Evolutionary conservation across 2,888 invertebrate species (phyloP).

Genomic region (Theretra japonica): DNA sequence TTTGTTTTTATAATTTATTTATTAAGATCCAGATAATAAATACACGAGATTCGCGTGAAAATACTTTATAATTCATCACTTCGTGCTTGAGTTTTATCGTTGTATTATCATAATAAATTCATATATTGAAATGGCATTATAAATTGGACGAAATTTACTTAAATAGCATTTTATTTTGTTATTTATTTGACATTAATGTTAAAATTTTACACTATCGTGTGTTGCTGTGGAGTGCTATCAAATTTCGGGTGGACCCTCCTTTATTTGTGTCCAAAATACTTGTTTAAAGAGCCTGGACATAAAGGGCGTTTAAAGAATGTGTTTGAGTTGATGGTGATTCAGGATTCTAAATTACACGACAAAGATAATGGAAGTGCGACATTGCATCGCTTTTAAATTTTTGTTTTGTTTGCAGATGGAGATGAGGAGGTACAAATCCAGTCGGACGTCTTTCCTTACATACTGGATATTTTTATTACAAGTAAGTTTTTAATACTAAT

Average conservation of each 20-base stretch:
- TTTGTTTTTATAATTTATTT: constrained; percentile 5
- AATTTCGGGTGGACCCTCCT: constrained; percentile 7
- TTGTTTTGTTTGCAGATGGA: constrained; percentile 72
- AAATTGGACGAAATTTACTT: not conserved
- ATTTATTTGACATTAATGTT: constrained; percentile 33
- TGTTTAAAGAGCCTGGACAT: not conserved
- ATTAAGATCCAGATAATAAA: not conserved
- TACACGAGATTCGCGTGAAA: not conserved
- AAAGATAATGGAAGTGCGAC: not conserved
- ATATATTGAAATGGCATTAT: constrained; percentile 5
- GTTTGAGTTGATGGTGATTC: not conserved
- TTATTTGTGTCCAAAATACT: not conserved
- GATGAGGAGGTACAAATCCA: constrained; percentile 59
- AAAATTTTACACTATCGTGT: constrained; percentile 29
- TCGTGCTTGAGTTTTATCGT: constrained; percentile 21
- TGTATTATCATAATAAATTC: constrained; percentile 27
- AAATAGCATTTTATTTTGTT: constrained; percentile 4
- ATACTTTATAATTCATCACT: constrained; percentile 7
- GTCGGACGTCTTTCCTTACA: constrained; percentile 71
- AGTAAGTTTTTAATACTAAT: constrained; percentile 55
- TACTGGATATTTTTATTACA: constrained; percentile 81
- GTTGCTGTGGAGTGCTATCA: constrained; percentile 2
- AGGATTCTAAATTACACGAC: not conserved
- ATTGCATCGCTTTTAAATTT: constrained; percentile 18
- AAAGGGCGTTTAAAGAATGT: not conserved